phyloP scores from a whole-genome alignment of 2,113 vertebrate genomes.

The Vulpes lagopus region DNA sequence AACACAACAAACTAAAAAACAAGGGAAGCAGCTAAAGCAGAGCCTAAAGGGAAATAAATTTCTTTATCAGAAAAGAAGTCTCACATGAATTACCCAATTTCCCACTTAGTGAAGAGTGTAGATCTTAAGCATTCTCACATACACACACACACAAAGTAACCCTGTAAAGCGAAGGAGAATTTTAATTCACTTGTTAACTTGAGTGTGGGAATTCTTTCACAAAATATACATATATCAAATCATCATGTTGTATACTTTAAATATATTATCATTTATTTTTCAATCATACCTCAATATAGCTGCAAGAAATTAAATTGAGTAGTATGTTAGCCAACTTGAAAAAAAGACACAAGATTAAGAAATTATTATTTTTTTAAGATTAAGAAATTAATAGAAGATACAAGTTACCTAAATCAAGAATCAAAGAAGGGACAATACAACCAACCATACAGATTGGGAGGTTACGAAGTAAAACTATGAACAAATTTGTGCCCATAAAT shows the following conservation, averaged over 20 bases:
- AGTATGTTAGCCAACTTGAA: background rate
- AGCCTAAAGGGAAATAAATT: slow-evolving; percentile 15
- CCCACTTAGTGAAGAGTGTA: background rate
- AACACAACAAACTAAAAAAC: slow-evolving; percentile 17
- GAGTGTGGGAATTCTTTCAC: background rate
- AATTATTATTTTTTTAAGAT: background rate
- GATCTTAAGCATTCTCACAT: background rate
- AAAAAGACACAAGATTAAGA: background rate
- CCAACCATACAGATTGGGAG: background rate
- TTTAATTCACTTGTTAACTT: background rate
- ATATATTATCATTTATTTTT: slow-evolving; percentile 8
- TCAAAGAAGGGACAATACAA: background rate
- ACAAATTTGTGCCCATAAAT: background rate
- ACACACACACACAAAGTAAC: background rate
- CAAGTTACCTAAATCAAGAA: slow-evolving; percentile 34
- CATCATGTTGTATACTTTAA: background rate
- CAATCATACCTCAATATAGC: background rate
- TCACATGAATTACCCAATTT: background rate
- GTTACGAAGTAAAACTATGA: background rate
- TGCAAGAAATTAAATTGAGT: background rate
- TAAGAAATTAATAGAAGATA: background rate
- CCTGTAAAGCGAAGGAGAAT: background rate
- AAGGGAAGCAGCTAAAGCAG: background rate
- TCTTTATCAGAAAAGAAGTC: background rate
- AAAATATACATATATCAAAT: background rate